Percentiles rank a stretch among this genome's conserved stretches.
Conservation (phyloP, 2,888 invertebrate genomes). For the Microplitis manilae region DNA sequence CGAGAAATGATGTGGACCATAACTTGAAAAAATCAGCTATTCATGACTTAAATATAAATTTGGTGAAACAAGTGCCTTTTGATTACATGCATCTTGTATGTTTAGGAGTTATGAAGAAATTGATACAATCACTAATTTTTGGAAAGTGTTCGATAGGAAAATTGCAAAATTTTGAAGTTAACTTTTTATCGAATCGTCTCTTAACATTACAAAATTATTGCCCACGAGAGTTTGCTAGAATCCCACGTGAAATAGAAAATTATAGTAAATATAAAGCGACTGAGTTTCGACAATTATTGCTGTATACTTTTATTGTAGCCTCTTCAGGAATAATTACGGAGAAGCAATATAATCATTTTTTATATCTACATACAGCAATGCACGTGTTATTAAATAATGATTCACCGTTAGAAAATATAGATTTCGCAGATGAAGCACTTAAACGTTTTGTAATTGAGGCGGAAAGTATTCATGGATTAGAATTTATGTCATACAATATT, state of each 20-base stretch:
- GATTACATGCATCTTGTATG: constrained; percentile 32
- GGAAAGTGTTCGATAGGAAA: neutral
- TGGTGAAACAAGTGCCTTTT: constrained; percentile 31
- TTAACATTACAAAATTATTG: neutral
- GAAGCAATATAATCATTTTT: too few relatives aligned
- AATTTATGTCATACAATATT: too few relatives aligned
- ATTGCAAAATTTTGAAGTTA: neutral
- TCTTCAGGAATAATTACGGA: too few relatives aligned
- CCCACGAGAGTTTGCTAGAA: neutral
- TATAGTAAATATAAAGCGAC: neutral
- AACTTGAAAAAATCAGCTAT: constrained; percentile 14
- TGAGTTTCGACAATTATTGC: too few relatives aligned
- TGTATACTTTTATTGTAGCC: too few relatives aligned
- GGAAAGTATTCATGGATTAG: too few relatives aligned
- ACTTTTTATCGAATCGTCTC: neutral
- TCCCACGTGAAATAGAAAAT: constrained; percentile 12
- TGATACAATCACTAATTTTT: constrained; percentile 1
- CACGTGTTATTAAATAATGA: too few relatives aligned
- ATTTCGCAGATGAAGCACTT: too few relatives aligned
- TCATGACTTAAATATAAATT: constrained; percentile 15
- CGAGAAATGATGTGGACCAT: neutral
- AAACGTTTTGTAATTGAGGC: too few relatives aligned
- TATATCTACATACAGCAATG: too few relatives aligned
- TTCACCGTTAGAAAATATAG: too few relatives aligned
- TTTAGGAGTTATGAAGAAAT: constrained; percentile 25